Percentiles rank a stretch among this genome's conserved stretches.
Conservation (phyloP, 2,888 invertebrate genomes). For the Crepidodera aurea region DNA sequence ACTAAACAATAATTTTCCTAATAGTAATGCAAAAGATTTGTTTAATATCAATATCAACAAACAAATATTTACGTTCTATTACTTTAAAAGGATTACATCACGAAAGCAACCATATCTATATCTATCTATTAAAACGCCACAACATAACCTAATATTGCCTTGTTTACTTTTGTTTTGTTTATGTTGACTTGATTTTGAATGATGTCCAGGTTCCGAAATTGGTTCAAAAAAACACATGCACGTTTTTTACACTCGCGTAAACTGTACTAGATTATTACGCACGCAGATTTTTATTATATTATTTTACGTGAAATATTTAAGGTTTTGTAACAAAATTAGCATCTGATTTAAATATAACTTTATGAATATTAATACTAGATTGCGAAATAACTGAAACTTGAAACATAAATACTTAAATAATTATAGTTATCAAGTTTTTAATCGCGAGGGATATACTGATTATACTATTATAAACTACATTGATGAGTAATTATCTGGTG, state of each 20-base stretch:
- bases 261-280: not conserved
- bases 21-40: slow-evolving; percentile 22
- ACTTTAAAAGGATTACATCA: slow-evolving; percentile 48
- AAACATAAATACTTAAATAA: not conserved
- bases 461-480: no score
- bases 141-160: slow-evolving; percentile 45
- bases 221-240: not conserved
- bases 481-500: not conserved
- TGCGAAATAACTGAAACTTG: slow-evolving; percentile 9
- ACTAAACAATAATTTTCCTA: slow-evolving; percentile 11
- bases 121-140: slow-evolving; percentile 9
- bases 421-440: no score
- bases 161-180: slow-evolving; percentile 29
- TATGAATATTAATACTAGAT: slow-evolving; percentile 18
- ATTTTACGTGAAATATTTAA: not conserved
- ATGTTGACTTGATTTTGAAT: slow-evolving; percentile 40
- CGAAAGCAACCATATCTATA: no score
- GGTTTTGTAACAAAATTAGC: slow-evolving; percentile 27
- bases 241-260: not conserved
- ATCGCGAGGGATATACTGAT: no score
- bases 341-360: slow-evolving; percentile 25
- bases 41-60: slow-evolving; percentile 39
- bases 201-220: slow-evolving; percentile 10
- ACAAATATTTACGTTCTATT: slow-evolving; percentile 47
- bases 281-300: not conserved